Percentiles rank a stretch among this genome's conserved stretches.
Evolutionary conservation across 2,113 vertebrate genomes (phyloP).

Genomic region (Tachysurus vachellii): DNA sequence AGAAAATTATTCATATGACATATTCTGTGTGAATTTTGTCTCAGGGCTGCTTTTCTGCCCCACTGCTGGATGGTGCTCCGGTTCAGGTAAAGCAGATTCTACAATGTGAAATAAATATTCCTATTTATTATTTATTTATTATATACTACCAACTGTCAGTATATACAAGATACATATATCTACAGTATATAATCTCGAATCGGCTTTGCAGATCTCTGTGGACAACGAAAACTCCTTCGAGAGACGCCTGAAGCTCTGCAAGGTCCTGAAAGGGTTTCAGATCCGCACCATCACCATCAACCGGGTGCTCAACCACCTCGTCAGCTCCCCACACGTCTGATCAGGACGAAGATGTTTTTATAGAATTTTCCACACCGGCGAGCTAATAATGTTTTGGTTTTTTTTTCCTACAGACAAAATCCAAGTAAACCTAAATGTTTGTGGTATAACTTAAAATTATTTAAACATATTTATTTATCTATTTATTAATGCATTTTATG

Average conservation of each 20-base stretch:
- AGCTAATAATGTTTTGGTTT: neutral
- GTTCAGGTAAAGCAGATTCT: conserved; percentile 39
- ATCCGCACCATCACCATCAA: conserved; percentile 78
- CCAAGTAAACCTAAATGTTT: neutral
- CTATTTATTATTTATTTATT: neutral
- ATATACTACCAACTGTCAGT: neutral
- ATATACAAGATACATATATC: neutral
- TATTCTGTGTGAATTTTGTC: conserved; percentile 12
- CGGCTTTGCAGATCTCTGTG: conserved; percentile 47
- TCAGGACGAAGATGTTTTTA: neutral
- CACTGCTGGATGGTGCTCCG: conserved; percentile 8
- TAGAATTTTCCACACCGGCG: neutral
- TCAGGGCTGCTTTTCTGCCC: conserved; percentile 63
- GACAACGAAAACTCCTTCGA: conserved; percentile 54
- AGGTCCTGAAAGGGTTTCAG: conserved; percentile 75
- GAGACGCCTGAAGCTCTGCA: conserved; percentile 73
- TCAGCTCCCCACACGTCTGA: neutral
- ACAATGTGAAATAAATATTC: neutral
- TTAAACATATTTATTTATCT: conserved; percentile 32
- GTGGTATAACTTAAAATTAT: neutral
- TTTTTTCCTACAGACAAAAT: neutral
- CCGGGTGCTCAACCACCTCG: conserved; percentile 73
- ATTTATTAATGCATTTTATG: conserved; percentile 4
- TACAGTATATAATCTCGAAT: neutral
- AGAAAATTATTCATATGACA: neutral